Base-by-base conservation (phyloP, 1,140 invertebrate species). In the Scaptodrosophila lebanonensis region DNA sequence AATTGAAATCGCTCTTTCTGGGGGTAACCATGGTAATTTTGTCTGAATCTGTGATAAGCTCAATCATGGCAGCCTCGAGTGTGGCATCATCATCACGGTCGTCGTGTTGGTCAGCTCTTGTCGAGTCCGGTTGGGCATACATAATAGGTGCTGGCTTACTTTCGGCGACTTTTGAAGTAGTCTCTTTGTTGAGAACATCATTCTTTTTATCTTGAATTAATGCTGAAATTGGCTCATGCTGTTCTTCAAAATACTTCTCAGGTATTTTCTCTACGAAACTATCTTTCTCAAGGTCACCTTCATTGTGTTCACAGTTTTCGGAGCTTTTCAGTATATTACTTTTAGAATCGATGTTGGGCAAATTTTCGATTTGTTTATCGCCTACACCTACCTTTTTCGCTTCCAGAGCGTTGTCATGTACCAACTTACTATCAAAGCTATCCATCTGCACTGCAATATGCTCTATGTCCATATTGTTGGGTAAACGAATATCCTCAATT, bases 41-140 rank as follows among this genome's bases (percentile, higher is more conserved):
- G 4, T 18, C 29, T 8, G 8, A 3, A 8, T 15, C 57, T 3
- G 32, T 33, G 2, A n/a, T 39, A 4, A 50, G 9, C 5, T 40
- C 15, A 27, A 38, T 53, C 27, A 66, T 36, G 1, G 43, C 42
- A 8, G 33, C 27, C 30, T 66, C 50, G n/a, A 33, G 17, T 9
- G 18, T 4, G 36, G 39, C 11, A 29, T 40, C 17, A 45, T 12
- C 1, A 2, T 66, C 72, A 7, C n/a, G n/a, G n/a, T 62, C 52
- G 9, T 75, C 71, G 8, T 30, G 68, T 8, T 82, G 60, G 18
- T 82, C 73, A 6, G 68, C 9, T 33, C 73, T 66, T 1, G 75
- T 79, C 3, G 73, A 79, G 27, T 79, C 73, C 2, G 73, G 73
- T 15, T 69, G 60, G 2, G 65, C 73, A 30, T 69, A 82, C 29